Percentiles rank a stretch among this genome's conserved stretches.
Evolutionary conservation across 2,113 vertebrate genomes (phyloP).

Genomic region (Nothocercus nigrocapillus): DNA sequence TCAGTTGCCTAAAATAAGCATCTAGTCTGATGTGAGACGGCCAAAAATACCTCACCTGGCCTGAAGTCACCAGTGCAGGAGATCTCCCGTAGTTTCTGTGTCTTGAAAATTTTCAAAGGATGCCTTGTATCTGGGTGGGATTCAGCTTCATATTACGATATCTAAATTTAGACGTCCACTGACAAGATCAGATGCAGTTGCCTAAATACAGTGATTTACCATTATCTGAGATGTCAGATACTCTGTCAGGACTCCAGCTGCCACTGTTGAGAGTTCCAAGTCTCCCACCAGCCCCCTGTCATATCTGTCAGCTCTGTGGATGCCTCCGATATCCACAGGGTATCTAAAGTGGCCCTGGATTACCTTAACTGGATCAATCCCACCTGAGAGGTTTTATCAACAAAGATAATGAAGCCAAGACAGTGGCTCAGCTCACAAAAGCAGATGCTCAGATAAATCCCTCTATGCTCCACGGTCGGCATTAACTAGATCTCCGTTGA

Average conservation of each 20-base stretch:
- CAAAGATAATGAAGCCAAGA: neutral
- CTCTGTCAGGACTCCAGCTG: neutral
- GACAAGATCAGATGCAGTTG: neutral
- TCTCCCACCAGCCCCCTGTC: neutral
- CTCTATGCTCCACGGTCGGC: neutral
- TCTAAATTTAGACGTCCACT: neutral
- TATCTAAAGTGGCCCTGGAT: neutral
- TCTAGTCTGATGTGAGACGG: accelerated
- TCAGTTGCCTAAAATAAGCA: neutral
- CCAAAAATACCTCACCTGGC: neutral
- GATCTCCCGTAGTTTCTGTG: neutral
- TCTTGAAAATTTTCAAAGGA: neutral
- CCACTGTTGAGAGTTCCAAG: neutral
- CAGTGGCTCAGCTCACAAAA: neutral
- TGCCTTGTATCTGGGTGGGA: neutral
- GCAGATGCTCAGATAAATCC: neutral
- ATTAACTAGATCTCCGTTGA: neutral
- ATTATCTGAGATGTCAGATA: neutral
- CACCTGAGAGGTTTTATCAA: neutral
- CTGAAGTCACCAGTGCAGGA: neutral
- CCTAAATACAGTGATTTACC: accelerated
- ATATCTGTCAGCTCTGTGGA: neutral
- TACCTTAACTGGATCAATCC: neutral
- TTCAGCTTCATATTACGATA: neutral
- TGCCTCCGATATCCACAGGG: neutral